Evolutionary conservation across 2,113 vertebrate genomes (phyloP).

Genomic region (Tragelaphus buxtoni): DNA sequence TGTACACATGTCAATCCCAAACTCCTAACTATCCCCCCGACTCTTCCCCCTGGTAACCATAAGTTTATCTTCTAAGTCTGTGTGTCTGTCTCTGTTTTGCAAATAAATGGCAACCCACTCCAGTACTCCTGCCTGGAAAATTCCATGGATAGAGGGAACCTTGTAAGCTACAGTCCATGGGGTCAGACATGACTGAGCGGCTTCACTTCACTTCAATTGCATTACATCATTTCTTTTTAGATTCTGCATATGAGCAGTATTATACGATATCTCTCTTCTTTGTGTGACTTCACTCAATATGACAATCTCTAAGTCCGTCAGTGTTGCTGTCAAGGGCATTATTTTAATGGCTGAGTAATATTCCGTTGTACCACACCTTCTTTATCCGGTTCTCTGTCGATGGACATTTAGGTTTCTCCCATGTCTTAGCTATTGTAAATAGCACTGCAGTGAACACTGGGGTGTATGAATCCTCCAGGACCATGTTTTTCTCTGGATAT

Average conservation of each 20-base stretch:
- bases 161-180: too few relatives aligned
- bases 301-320: neutral
- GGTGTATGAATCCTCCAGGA: neutral
- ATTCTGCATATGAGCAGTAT: neutral
- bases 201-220: neutral
- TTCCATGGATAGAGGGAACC: too few relatives aligned
- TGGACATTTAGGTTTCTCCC: neutral
- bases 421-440: neutral
- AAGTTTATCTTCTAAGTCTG: neutral
- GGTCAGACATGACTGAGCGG: rapidly evolving
- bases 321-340: neutral
- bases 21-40: neutral
- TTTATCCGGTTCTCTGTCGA: neutral
- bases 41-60: neutral
- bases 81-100: neutral
- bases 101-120: neutral
- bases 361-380: neutral
- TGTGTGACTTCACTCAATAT: neutral
- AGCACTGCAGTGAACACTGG: neutral
- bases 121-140: too few relatives aligned
- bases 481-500: neutral
- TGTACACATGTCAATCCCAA: neutral
- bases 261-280: neutral
- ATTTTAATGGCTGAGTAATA: neutral
- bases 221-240: neutral